phyloP scores from a whole-genome alignment of 1,140 invertebrate species.

The Branchinecta lynchi region DNA sequence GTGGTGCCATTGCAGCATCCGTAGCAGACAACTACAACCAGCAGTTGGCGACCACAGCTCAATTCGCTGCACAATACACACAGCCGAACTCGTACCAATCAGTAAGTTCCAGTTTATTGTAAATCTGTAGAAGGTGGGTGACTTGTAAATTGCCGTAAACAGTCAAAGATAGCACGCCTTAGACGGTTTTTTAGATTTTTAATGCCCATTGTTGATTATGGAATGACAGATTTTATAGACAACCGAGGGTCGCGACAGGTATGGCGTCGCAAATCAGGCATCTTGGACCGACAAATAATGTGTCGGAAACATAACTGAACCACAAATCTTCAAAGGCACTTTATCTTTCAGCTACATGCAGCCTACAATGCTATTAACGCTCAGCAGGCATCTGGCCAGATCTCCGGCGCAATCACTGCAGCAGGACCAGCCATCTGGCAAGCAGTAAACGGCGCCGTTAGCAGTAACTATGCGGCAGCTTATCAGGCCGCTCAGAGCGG shows the following conservation, averaged over 20 bases:
- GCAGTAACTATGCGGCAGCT: conserved; percentile 16
- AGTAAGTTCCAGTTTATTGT: no score
- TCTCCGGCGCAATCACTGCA: conserved; percentile 16
- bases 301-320: no score
- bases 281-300: no score
- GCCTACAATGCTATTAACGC: background rate
- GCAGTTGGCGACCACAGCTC: conserved; percentile 18
- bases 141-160: no score
- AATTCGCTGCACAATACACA: conserved; percentile 17
- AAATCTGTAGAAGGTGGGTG: no score
- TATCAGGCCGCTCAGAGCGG: conserved; percentile 14
- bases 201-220: no score
- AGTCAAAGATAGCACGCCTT: no score
- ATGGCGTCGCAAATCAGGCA: no score
- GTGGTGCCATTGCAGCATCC: conserved; percentile 10
- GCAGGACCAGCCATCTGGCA: conserved; percentile 14
- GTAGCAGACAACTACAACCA: conserved; percentile 15
- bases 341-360: conserved; percentile 12
- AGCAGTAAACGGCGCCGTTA: conserved; percentile 14
- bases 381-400: conserved; percentile 16
- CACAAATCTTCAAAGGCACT: no score
- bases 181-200: no score
- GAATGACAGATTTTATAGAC: no score
- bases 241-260: no score
- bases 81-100: conserved; percentile 6